Percentiles rank a stretch among this genome's conserved stretches.
phyloP scores from a whole-genome alignment of 1,140 invertebrate species.

The Drosophila suzukii region DNA sequence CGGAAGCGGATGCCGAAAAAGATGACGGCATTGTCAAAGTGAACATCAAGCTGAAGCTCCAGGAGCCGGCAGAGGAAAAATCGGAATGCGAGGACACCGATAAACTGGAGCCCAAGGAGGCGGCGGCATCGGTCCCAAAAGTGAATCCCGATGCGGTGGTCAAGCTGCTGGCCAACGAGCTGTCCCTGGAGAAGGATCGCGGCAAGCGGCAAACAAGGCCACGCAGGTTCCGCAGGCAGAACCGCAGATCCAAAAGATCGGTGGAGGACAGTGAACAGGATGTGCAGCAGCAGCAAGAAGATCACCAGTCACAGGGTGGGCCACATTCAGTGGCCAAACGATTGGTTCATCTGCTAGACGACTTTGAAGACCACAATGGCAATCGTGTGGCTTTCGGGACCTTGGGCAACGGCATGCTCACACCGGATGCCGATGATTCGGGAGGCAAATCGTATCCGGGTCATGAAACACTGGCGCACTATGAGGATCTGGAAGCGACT shows the following conservation, averaged over 20 bases:
- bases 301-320: not conserved
- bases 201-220: conserved; percentile 31
- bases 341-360: conserved; percentile 27
- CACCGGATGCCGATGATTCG: conserved; percentile 4
- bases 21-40: conserved; percentile 1
- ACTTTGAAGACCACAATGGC: conserved; percentile 67
- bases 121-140: not conserved
- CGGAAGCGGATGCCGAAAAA: not conserved
- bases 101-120: conserved; percentile 3
- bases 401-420: conserved; percentile 45
- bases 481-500: conserved; percentile 9
- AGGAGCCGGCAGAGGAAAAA: conserved; percentile 10
- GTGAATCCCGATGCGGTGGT: conserved; percentile 42
- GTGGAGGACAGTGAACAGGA: conserved; percentile 9
- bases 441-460: conserved; percentile 10
- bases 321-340: conserved; percentile 1
- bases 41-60: conserved; percentile 18
- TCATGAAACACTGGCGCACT: not conserved
- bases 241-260: conserved; percentile 22
- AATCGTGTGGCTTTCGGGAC: conserved; percentile 47
- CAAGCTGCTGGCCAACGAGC: conserved; percentile 58
- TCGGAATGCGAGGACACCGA: not conserved
- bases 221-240: not conserved
- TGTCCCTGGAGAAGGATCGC: conserved; percentile 42
- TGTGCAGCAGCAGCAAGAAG: not conserved